Base-by-base conservation (phyloP, 1,140 invertebrate genomes). In the Homarus americanus region DNA sequence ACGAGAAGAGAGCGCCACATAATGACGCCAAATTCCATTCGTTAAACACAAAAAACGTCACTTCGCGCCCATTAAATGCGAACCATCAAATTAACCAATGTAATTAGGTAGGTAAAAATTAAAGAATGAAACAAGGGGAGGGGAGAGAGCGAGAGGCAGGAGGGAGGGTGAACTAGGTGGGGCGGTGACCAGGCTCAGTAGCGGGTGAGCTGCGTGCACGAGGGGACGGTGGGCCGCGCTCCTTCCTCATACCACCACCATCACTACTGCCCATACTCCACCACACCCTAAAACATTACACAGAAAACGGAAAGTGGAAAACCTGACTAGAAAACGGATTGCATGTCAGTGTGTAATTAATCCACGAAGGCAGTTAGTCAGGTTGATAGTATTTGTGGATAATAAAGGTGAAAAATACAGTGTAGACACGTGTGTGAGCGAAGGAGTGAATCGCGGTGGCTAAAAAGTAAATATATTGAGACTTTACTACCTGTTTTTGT, bases 101-200 rank as follows among this genome's bases (percentile, higher is more conserved):
- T 32, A 69, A 32, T 69, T 69, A 28, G n/a, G 63, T 32, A 32
- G 63, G 63, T 69, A 69, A 69, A 69, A 69, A 69, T 32, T 69
- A 28, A 69, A 32, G 63, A 69, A 69, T 69, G 63, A 69, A 32
- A 69, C n/a, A 9, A 69, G 63, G n/a, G 58, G 58, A 32, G 63
- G 32, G 63, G 63, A 28, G 20, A 28, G 63, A 28, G 63, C 1
- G 63, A 66, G 63, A 28, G 63, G 63, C 28, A 12, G 32, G 63
- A 69, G 58, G 24, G 44, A 49, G 44, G 20, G 58, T 32, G n/a
- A 32, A 12, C n/a, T 9, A 32, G 63, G 63, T 32, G 28, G 63
- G 63, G 63, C 5, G 17, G 63, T 28, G 63, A 12, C 28, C n/a
- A 32, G n/a, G n/a, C 12, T 69, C 63, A 69, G 63, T 69, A 69